Evolutionary conservation across 1,140 invertebrate species (phyloP).

Genomic region (Diabrotica undecimpunctata): DNA sequence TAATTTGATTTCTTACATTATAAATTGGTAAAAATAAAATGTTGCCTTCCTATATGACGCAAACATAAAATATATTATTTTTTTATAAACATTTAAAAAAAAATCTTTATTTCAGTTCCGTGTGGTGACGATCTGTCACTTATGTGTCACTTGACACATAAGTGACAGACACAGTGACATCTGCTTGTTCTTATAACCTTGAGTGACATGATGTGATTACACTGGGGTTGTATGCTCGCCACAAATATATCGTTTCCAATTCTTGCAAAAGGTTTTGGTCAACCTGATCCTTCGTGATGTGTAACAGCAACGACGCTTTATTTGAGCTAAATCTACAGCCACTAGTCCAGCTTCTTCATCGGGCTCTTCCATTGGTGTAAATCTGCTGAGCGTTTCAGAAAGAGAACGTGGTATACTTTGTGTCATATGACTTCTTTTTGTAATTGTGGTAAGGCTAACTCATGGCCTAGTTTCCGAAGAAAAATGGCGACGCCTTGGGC

Average conservation of each 20-base stretch:
- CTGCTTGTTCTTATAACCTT: not conserved
- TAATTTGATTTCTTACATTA: too few relatives aligned
- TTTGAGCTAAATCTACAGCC: not conserved
- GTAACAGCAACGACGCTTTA: not conserved
- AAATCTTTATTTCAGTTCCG: too few relatives aligned
- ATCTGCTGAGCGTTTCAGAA: not conserved
- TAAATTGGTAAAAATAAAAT: too few relatives aligned
- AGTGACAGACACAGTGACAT: too few relatives aligned
- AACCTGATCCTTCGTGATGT: not conserved
- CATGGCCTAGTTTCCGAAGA: not conserved
- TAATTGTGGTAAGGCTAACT: not conserved
- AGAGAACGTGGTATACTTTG: conserved; percentile 2
- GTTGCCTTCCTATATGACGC: not conserved
- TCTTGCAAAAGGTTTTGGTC: not conserved
- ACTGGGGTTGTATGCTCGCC: not conserved
- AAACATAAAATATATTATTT: not conserved
- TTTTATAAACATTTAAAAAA: too few relatives aligned
- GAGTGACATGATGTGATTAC: not conserved
- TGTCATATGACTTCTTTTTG: not conserved
- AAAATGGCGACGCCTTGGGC: not conserved
- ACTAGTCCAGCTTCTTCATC: too few relatives aligned
- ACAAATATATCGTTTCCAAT: conserved; percentile 5
- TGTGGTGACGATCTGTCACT: not conserved
- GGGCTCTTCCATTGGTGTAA: not conserved
- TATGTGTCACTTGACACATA: not conserved